Evolutionary conservation across 2,888 invertebrate species (phyloP).

Genomic region (Craniophora ligustri): DNA sequence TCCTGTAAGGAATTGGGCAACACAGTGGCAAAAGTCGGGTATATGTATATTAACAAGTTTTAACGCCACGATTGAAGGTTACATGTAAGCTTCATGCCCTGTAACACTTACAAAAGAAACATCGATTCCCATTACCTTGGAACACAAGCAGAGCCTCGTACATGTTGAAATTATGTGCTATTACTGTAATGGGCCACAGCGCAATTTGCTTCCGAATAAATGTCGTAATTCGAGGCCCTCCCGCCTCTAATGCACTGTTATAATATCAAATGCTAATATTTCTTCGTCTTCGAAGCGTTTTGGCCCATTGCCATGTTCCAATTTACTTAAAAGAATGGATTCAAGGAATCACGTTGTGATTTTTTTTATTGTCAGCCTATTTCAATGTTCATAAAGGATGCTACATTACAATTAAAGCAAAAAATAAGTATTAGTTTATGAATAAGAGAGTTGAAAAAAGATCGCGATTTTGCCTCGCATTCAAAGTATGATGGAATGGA

Average conservation of each 20-base stretch:
- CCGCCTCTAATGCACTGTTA: constrained; percentile 44
- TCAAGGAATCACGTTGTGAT: constrained; percentile 11
- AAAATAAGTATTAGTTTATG: too few relatives aligned
- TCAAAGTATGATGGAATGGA: too few relatives aligned
- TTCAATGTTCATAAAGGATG: not conserved
- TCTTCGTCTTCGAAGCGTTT: constrained; percentile 22
- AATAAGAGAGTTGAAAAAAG: too few relatives aligned
- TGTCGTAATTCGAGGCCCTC: constrained; percentile 37
- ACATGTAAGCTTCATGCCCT: too few relatives aligned
- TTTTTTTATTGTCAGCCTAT: not conserved
- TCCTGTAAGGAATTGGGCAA: too few relatives aligned
- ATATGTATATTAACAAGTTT: too few relatives aligned
- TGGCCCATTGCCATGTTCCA: constrained; percentile 16
- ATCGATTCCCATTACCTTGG: constrained; percentile 5
- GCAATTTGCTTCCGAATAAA: constrained; percentile 48
- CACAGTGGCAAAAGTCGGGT: too few relatives aligned
- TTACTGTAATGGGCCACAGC: constrained; percentile 43
- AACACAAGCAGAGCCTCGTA: constrained; percentile 20
- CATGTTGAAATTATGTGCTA: constrained; percentile 41
- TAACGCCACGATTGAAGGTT: too few relatives aligned
- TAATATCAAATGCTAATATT: constrained; percentile 44
- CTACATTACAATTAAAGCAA: too few relatives aligned
- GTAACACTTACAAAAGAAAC: not conserved
- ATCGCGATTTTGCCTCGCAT: too few relatives aligned
- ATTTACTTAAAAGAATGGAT: constrained; percentile 26